A percentile compares a stretch with the other conserved stretches of the same genome.
Conservation (phyloP, 1,140 invertebrate genomes). For the Lepidurus apus region DNA sequence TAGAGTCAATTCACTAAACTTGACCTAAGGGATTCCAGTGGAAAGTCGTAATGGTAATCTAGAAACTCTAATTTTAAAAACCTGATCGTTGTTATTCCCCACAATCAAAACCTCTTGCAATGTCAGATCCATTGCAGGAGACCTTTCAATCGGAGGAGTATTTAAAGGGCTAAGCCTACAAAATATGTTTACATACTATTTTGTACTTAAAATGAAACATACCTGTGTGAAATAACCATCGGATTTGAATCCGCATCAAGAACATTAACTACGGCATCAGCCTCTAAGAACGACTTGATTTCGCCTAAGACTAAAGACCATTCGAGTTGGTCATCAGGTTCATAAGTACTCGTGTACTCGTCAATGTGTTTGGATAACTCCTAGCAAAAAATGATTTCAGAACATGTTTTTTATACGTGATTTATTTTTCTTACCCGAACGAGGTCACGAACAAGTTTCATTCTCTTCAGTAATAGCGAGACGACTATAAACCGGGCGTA, state of each 20-base stretch:
- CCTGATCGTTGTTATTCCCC: constrained; percentile 86
- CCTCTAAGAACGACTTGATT: constrained; percentile 90
- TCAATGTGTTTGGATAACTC: constrained; percentile 86
- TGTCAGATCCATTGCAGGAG: constrained; percentile 65
- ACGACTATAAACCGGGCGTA: constrained; percentile 96
- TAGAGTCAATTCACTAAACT: constrained; percentile 94
- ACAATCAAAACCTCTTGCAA: constrained; percentile 93
- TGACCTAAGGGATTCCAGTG: constrained; percentile 57
- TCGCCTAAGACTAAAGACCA: constrained; percentile 92
- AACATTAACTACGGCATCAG: constrained; percentile 81
- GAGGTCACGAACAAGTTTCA: constrained; percentile 87
- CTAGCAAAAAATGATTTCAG: constrained; percentile 40
- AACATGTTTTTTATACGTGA: neutral
- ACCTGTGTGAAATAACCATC: constrained; percentile 76
- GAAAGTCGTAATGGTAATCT: constrained; percentile 11
- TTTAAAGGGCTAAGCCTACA: constrained; percentile 70
- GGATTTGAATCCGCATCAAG: constrained; percentile 78
- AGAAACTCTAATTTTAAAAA: constrained; percentile 38
- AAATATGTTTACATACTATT: constrained; percentile 36
- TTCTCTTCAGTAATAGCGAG: constrained; percentile 86
- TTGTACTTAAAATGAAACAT: constrained; percentile 36
- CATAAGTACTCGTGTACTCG: constrained; percentile 90
- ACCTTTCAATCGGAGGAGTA: constrained; percentile 55
- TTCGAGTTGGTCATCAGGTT: constrained; percentile 93
- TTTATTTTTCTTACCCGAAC: constrained; percentile 58